Conservation (phyloP, 2,888 invertebrate genomes). For the Acrobasis consociella region DNA sequence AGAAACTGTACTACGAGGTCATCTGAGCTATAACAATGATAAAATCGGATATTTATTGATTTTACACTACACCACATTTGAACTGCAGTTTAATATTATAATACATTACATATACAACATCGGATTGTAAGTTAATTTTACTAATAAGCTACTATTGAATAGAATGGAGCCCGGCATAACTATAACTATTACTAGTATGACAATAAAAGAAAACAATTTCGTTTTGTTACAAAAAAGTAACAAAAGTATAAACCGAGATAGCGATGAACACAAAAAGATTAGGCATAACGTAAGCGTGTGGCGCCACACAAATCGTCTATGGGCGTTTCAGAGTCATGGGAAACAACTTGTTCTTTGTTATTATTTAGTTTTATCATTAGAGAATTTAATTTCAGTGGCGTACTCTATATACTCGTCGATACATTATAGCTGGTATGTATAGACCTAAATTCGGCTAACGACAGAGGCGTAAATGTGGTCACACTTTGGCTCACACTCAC, state of each 20-base stretch:
- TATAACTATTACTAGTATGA: background rate
- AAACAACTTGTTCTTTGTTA: conserved; percentile 31
- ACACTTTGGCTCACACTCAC: too few species aligned
- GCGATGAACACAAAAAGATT: conserved; percentile 24
- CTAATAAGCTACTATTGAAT: too few species aligned
- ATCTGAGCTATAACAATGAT: too few species aligned
- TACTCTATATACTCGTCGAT: too few species aligned
- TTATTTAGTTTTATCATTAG: background rate
- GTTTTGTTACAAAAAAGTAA: conserved; percentile 6
- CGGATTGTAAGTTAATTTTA: too few species aligned
- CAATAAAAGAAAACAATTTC: conserved; percentile 7
- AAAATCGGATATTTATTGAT: too few species aligned
- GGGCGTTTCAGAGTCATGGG: too few species aligned
- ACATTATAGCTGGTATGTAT: too few species aligned
- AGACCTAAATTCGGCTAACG: too few species aligned
- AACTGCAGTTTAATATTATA: too few species aligned
- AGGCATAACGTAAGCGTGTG: conserved; percentile 25
- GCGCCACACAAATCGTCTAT: conserved; percentile 30
- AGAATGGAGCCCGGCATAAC: background rate
- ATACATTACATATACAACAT: background rate
- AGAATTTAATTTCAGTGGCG: background rate
- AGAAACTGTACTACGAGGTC: conserved; percentile 36
- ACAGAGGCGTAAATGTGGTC: too few species aligned
- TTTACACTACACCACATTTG: too few species aligned
- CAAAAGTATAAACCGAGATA: conserved; percentile 14